Conservation (phyloP, 1,140 invertebrate species). For the Panagrolaimus sp. region DNA sequence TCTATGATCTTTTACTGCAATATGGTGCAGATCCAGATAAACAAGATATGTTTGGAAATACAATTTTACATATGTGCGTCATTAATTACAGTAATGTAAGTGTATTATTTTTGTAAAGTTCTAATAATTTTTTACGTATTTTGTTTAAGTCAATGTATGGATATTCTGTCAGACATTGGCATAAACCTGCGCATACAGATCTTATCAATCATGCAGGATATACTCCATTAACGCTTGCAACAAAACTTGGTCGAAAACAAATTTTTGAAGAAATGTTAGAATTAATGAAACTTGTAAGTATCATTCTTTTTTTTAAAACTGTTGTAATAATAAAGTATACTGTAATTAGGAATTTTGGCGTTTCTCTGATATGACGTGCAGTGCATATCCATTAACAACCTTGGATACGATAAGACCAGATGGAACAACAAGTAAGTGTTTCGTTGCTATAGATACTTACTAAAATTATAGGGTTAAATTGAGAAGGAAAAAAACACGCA, state of each 20-base stretch:
- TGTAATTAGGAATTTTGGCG: conserved; percentile 79
- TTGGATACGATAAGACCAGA: conserved; percentile 88
- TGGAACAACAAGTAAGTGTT: conserved; percentile 79
- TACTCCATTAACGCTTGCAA: conserved; percentile 88
- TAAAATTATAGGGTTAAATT: not conserved
- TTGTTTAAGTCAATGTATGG: conserved; percentile 86
- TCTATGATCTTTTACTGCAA: conserved; percentile 90
- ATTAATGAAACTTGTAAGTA: conserved; percentile 71
- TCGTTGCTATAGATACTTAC: not conserved
- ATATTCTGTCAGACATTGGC: conserved; percentile 88
- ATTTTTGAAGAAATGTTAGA: conserved; percentile 97
- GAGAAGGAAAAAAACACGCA: not conserved
- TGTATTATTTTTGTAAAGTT: conserved; percentile 25
- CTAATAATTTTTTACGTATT: conserved; percentile 1
- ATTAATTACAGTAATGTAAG: conserved; percentile 87
- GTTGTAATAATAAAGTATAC: no score
- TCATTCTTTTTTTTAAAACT: no score
- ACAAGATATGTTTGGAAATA: conserved; percentile 76
- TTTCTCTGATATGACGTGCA: conserved; percentile 98
- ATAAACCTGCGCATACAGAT: conserved; percentile 80
- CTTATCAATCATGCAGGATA: conserved; percentile 80
- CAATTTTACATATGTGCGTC: conserved; percentile 95
- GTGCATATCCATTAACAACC: conserved; percentile 88
- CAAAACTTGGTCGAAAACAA: conserved; percentile 84
- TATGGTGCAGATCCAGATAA: conserved; percentile 83